Evolutionary conservation across 2,888 invertebrate species (phyloP).

Genomic region (Adelognathus sp.): DNA sequence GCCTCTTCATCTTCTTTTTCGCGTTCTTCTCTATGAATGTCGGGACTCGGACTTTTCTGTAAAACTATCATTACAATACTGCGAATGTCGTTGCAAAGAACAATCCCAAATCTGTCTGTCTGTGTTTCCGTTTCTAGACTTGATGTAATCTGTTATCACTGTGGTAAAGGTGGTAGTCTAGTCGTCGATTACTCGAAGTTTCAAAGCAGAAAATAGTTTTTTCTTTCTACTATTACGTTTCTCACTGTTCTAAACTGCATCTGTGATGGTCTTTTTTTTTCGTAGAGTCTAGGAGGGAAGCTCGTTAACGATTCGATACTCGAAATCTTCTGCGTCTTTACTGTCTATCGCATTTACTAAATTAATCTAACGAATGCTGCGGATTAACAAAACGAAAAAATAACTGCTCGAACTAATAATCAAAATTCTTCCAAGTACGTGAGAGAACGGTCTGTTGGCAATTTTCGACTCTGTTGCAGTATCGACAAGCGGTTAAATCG

Average conservation of each 20-base stretch:
- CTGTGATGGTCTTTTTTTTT: slow-evolving; percentile 41
- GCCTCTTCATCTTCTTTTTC: slow-evolving; percentile 9
- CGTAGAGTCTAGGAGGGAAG: slow-evolving; percentile 37
- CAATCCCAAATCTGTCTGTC: slow-evolving; percentile 27
- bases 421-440: slow-evolving; percentile 69
- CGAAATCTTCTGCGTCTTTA: background rate
- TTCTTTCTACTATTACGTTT: slow-evolving; percentile 69
- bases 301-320: background rate
- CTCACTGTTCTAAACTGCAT: slow-evolving; percentile 31
- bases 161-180: slow-evolving; percentile 58
- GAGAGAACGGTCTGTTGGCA: slow-evolving; percentile 45
- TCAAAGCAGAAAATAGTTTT: background rate
- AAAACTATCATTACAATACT: slow-evolving; percentile 31
- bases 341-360: background rate
- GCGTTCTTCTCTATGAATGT: background rate
- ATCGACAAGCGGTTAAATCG: slow-evolving; percentile 93
- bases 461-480: slow-evolving; percentile 83
- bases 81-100: slow-evolving; percentile 46
- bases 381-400: slow-evolving; percentile 14
- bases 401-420: background rate
- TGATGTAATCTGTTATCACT: slow-evolving; percentile 14
- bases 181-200: slow-evolving; percentile 31
- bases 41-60: slow-evolving; percentile 26
- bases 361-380: slow-evolving; percentile 26
- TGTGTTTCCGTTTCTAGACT: slow-evolving; percentile 42